A percentile compares a stretch with the other conserved stretches of the same genome.
phyloP scores from a whole-genome alignment of 2,113 vertebrate genomes.

The Sialia sialis region DNA sequence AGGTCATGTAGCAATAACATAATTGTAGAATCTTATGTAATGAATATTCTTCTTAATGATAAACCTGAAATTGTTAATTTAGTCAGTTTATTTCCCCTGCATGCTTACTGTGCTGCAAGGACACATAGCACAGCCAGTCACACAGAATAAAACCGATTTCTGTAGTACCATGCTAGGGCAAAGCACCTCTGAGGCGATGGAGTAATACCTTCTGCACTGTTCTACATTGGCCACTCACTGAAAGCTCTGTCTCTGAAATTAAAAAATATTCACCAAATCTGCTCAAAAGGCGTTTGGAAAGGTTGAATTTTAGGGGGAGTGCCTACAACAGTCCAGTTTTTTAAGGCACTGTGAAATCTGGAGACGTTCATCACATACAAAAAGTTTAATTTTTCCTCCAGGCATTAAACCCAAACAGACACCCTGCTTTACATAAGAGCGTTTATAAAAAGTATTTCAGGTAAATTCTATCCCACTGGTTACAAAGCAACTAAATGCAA shows the following conservation, averaged over 20 bases:
- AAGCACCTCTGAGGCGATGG: background rate
- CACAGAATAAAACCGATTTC: background rate
- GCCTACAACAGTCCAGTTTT: background rate
- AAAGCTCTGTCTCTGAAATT: background rate
- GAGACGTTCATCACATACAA: background rate
- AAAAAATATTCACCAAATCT: background rate
- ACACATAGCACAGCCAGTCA: background rate
- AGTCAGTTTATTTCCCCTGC: background rate
- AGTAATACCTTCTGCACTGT: background rate
- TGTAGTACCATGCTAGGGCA: fast-evolving
- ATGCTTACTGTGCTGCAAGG: background rate
- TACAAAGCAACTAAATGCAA: background rate
- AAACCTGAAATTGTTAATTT: background rate
- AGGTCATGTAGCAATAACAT: background rate
- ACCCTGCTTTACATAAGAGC: background rate
- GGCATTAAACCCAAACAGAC: background rate
- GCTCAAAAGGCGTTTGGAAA: background rate
- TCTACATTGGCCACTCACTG: background rate
- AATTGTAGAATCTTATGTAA: conserved; percentile 19
- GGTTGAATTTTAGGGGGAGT: background rate
- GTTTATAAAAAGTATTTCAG: background rate
- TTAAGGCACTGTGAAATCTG: background rate
- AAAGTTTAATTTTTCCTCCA: background rate
- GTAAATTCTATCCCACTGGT: background rate
- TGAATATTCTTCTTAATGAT: background rate